Evolutionary conservation across 2,113 vertebrate species (phyloP).

Genomic region (Ranitomeya imitator): DNA sequence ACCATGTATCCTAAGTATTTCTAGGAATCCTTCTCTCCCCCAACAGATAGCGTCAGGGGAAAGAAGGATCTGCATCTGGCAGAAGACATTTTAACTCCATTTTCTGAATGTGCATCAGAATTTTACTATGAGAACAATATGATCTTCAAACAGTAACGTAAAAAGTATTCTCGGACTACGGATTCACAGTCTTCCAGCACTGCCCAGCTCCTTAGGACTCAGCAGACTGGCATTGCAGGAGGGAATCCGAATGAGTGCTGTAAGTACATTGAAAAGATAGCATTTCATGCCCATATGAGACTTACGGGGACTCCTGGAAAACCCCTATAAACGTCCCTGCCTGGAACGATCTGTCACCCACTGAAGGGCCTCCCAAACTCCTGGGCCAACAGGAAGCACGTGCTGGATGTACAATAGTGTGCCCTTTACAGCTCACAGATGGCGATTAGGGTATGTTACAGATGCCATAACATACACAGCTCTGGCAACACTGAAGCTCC

Average conservation of each 20-base stretch:
- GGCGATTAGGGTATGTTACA: background rate
- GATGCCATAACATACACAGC: background rate
- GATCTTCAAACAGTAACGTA: background rate
- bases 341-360: slow-evolving; percentile 7
- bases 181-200: too few relatives aligned
- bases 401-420: background rate
- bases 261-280: background rate
- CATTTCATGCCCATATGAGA: background rate
- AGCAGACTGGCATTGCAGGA: background rate
- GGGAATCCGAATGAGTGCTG: background rate
- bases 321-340: background rate
- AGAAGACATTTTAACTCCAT: background rate
- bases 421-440: background rate
- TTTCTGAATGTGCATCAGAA: background rate
- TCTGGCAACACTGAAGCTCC: background rate
- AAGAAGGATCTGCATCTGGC: background rate
- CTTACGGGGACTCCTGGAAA: background rate
- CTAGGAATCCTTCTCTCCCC: too few relatives aligned
- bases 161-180: too few relatives aligned
- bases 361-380: slow-evolving; percentile 3
- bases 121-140: background rate
- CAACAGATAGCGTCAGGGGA: too few relatives aligned
- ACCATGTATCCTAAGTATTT: too few relatives aligned
- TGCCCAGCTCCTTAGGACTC: background rate
- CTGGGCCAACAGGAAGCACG: slow-evolving; percentile 13